Base-by-base conservation (phyloP, 2,888 invertebrate species). In the Orthosia gracilis region DNA sequence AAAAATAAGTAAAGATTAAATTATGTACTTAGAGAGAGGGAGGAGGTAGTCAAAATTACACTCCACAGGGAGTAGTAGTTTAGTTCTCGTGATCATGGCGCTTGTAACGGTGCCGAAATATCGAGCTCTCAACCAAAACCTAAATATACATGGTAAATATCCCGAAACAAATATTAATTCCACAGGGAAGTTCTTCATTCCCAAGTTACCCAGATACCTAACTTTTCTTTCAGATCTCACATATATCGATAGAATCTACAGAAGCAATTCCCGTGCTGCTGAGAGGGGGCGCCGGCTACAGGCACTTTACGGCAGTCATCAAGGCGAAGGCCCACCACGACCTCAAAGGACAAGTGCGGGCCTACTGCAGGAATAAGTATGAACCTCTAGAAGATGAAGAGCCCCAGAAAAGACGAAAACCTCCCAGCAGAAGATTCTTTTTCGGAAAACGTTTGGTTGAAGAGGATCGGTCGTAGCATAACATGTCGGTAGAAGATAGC, bases 251-350 rank as follows among this genome's bases (percentile, higher is more conserved):
- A 59, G 94, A 94, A 69, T 93, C 94, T 0, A 82, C 85, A 4
- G 89, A 87, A 18, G 93, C 90, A 1, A 89, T 92, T 63, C 94
- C 95, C 1, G 90, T 92, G 26, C 86, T 95, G 70, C 85, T 94
- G 18, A 92, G 94, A 23, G 95, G 95, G 0, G 95, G 95, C 3
- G 93, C 87, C 0, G 94, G 94, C 0, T 92, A 94, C 88, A 86
- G 80, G 2, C 87, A 91, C 82, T 94, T 95, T 83, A 81, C 84
- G 23, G 89, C 91, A 12, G 85, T 93, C 40, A 88, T 92, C 23
- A 90, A 89, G 13, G 90, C 94, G 0, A 88, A 86, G 11, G 86
- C 93, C 0, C 87, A 89, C 4, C 78, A 79, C 3, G 83, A 85
- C 0, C 83, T 94, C 3, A 82, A 84, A 12, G 95, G 94, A 2